Evolutionary conservation across 2,797 vertebrate genomes (phyloP), one percentile per base, ranked within the genome.

Genomic region (Sphaeramia orbicularis): DNA sequence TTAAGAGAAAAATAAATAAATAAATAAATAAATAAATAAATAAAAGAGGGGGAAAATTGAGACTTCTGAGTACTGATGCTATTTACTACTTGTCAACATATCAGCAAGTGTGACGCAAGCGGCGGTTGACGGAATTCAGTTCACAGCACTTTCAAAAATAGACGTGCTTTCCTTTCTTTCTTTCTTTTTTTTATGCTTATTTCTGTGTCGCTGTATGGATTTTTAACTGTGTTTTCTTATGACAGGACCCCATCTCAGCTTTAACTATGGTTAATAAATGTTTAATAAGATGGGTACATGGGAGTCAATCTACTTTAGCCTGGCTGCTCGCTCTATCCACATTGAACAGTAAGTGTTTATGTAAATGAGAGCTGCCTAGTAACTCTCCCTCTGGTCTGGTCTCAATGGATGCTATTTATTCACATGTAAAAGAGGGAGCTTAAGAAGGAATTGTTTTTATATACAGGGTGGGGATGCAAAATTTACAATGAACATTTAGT

Each of bases 261-360:
- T 83, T 84, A 83, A 82, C 74, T 42, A 44, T 74, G 55, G 67
- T 88, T 83, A 85, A 85, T 89, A 88, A 86, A 88, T 89, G 80
- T 91, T 89, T 89, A 87, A 87, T 86, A 76, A 67, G 68, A 80
- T 60, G 73, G 71, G 54, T 78, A 74, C 67, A 82, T 65, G 76
- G 66, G 76, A 85, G 80, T 84, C 82, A 70, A 75, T 90, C 69
- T 81, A 64, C 83, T 89, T 81, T 55, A 59, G 76, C 66, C 65
- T 16, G 49, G 15, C 42, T 49, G 16, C 58, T 49, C 1, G 49
- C 67, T 78, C 70, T 72, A 69, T 80, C 60, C 64, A 63, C 66
- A 77, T 76, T 66, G 66, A 85, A 81, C 75, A 69, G 51, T 81
- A 82, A 89, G 77, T 85, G 86, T 89, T 91, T 89, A 87, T 87